phyloP scores from a whole-genome alignment of 1,140 invertebrate genomes.

The Littorina saxatilis region DNA sequence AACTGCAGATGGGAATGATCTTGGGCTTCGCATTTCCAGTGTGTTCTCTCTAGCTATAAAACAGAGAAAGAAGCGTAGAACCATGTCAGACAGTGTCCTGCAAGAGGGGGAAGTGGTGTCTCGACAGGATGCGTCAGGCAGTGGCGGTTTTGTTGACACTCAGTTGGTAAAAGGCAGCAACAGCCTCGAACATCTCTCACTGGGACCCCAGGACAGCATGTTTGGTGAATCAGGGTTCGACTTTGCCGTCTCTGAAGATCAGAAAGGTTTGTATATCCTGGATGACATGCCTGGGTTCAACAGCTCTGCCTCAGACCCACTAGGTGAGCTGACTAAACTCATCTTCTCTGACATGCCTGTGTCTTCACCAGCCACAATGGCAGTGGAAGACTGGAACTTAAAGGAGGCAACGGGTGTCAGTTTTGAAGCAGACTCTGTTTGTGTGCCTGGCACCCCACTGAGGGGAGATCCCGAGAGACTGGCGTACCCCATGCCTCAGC shows the following conservation, averaged over 20 bases:
- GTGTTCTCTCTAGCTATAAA: constrained; percentile 22
- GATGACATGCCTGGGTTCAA: neutral
- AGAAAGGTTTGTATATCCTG: neutral
- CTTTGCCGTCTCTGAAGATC: neutral
- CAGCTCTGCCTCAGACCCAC: constrained; percentile 4
- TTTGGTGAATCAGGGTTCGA: neutral
- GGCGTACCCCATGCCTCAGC: neutral
- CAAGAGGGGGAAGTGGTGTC: constrained; percentile 4
- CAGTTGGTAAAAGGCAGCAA: neutral
- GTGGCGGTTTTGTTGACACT: neutral
- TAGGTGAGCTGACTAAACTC: constrained; percentile 18
- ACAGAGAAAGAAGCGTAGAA: neutral
- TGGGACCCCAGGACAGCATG: neutral
- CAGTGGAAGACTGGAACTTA: constrained; percentile 20
- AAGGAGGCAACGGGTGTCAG: constrained; percentile 5
- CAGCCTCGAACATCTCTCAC: neutral
- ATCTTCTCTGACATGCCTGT: constrained; percentile 11
- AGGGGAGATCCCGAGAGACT: constrained; percentile 21
- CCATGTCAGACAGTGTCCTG: constrained; percentile 28
- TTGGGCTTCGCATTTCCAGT: constrained; percentile 19
- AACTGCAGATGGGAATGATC: neutral
- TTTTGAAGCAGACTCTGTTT: constrained; percentile 10
- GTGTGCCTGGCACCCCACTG: neutral
- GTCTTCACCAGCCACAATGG: neutral
- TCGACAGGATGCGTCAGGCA: neutral